phyloP scores from a whole-genome alignment of 1,140 invertebrate species.

The Eupristina koningsbergeri region DNA sequence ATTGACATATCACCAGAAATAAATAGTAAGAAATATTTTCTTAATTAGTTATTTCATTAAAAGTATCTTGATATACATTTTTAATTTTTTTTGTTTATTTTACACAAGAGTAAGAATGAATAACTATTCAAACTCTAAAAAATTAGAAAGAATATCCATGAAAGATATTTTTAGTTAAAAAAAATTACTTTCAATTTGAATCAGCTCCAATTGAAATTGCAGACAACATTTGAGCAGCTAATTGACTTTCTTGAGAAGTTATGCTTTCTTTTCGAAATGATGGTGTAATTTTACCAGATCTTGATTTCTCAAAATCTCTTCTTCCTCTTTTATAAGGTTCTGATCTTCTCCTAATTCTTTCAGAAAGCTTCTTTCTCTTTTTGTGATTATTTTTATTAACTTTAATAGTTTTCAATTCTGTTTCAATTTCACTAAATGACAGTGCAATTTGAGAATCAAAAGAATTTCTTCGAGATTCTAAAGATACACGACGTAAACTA shows the following conservation, averaged over 20 bases:
- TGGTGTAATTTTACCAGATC: conserved; percentile 70
- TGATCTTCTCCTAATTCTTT: conserved; percentile 51
- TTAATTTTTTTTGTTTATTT: too few relatives aligned
- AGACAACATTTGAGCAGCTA: conserved; percentile 76
- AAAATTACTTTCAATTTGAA: too few relatives aligned
- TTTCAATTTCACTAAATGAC: conserved; percentile 85
- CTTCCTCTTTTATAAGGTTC: conserved; percentile 54
- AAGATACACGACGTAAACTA: conserved; percentile 83
- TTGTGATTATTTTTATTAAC: conserved; percentile 64
- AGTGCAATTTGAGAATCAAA: conserved; percentile 89
- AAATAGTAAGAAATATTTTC: too few relatives aligned
- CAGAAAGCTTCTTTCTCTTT: conserved; percentile 47
- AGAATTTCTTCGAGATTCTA: conserved; percentile 87
- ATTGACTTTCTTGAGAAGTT: conserved; percentile 85
- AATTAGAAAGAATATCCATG: too few relatives aligned
- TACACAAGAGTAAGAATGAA: too few relatives aligned
- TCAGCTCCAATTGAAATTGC: conserved; percentile 70
- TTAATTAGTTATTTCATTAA: too few relatives aligned
- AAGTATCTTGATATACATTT: too few relatives aligned
- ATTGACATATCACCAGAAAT: too few relatives aligned
- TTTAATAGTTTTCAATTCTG: conserved; percentile 73
- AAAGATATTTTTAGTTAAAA: too few relatives aligned
- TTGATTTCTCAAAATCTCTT: conserved; percentile 64
- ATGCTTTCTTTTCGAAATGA: conserved; percentile 80
- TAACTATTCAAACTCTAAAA: too few relatives aligned